phyloP scores from a whole-genome alignment of 2,797 vertebrate genomes.

The Delichon dasypus region DNA sequence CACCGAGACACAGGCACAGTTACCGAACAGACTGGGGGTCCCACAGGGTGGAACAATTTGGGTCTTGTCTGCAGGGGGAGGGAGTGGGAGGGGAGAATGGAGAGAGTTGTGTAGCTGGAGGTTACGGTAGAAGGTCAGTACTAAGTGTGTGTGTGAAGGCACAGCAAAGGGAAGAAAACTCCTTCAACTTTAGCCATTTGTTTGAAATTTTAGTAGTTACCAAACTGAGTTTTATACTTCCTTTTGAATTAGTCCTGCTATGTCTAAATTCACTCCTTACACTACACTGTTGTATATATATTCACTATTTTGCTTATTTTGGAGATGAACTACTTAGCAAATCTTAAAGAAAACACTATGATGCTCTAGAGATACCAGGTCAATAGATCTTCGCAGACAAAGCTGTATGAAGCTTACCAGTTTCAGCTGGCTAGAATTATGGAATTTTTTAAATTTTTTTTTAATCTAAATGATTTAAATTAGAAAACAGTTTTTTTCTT shows the following conservation, averaged over 20 bases:
- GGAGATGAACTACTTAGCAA: neutral
- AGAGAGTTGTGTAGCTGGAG: neutral
- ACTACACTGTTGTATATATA: neutral
- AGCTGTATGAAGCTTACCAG: neutral
- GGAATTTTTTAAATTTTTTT: neutral
- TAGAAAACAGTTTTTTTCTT: neutral
- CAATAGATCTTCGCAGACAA: neutral
- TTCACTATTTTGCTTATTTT: neutral
- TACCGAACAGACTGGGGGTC: fast-evolving
- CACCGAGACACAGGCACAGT: neutral
- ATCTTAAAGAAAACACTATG: neutral
- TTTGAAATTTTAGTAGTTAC: neutral
- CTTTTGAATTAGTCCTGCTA: neutral
- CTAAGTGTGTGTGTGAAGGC: neutral
- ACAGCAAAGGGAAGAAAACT: neutral
- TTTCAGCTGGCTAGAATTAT: neutral
- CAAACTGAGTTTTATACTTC: neutral
- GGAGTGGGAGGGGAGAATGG: neutral
- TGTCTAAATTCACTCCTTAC: neutral
- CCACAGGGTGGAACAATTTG: neutral
- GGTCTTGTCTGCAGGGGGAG: neutral
- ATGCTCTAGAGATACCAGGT: neutral
- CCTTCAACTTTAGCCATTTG: neutral
- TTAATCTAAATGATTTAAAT: neutral
- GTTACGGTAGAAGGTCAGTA: neutral